phyloP scores from a whole-genome alignment of 2,113 vertebrate genomes.

The Rhodinocichla rosea region DNA sequence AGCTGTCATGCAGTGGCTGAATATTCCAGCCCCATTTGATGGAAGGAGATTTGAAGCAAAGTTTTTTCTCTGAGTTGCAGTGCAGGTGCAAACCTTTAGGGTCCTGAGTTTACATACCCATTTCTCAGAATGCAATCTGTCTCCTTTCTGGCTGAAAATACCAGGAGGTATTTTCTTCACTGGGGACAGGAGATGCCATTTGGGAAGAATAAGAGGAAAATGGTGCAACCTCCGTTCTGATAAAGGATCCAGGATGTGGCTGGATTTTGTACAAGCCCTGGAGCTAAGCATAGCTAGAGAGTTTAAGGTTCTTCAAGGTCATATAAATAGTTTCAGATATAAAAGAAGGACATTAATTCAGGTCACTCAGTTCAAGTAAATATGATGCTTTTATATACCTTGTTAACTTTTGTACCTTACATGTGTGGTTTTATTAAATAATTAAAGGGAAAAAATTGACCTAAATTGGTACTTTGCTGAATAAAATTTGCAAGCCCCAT shows the following conservation, averaged over 20 bases:
- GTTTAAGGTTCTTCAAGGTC: background rate
- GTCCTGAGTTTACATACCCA: background rate
- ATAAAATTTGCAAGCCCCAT: background rate
- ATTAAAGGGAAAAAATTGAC: background rate
- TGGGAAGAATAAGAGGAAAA: background rate
- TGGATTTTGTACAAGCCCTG: background rate
- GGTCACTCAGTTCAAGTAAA: background rate
- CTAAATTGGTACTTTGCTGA: background rate
- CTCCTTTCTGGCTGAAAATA: background rate
- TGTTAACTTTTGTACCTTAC: background rate
- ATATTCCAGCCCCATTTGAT: background rate
- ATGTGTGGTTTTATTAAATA: background rate
- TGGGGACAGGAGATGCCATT: background rate
- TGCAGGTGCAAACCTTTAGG: background rate
- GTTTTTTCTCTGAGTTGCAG: background rate
- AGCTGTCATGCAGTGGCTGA: background rate
- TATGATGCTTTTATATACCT: background rate
- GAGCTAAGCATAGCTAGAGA: background rate
- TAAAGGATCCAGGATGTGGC: background rate
- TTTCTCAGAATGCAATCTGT: background rate
- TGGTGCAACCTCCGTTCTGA: background rate
- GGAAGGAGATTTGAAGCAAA: background rate
- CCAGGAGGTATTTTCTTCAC: background rate
- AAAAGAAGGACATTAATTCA: background rate
- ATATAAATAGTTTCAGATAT: background rate